Percentiles rank a stretch among this genome's conserved stretches.
phyloP scores from a whole-genome alignment of 2,797 vertebrate species.

The Bradypodion pumilum region DNA sequence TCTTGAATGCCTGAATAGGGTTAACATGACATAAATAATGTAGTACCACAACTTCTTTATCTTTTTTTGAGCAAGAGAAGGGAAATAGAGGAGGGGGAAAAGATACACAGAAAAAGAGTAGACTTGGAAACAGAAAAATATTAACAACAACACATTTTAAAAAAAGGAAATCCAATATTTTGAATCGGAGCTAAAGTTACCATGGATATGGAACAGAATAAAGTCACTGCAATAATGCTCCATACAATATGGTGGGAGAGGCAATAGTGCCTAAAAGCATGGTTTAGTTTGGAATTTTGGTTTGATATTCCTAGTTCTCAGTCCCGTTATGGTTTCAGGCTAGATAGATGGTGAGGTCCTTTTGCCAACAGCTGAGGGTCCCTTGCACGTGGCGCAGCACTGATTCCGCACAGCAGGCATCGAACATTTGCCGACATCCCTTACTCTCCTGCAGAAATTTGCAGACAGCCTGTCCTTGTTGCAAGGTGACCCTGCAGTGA shows the following conservation, averaged over 20 bases:
- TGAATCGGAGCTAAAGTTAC: neutral
- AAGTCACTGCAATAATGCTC: neutral
- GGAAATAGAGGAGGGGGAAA: neutral
- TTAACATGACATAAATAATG: no score
- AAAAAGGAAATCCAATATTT: neutral
- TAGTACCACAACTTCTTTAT: no score
- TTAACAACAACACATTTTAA: neutral
- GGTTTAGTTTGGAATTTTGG: neutral
- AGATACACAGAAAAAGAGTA: neutral
- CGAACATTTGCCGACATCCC: conserved; percentile 73
- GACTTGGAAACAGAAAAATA: neutral
- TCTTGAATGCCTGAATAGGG: no score
- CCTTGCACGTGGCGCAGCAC: conserved; percentile 75
- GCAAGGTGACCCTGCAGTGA: conserved; percentile 67
- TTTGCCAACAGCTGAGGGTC: conserved; percentile 26
- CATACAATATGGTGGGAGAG: neutral
- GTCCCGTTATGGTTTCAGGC: conserved; percentile 7
- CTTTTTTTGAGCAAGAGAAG: neutral
- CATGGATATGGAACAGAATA: neutral
- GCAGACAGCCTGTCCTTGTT: conserved; percentile 75
- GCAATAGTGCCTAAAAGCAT: neutral
- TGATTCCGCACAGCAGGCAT: conserved; percentile 67
- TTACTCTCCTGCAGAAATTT: conserved; percentile 78
- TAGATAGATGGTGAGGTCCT: conserved; percentile 40
- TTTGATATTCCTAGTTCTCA: neutral